Evolutionary conservation across 2,888 invertebrate species (phyloP), one percentile per base, ranked within the genome.

Genomic region (Callyntrura sp.): DNA sequence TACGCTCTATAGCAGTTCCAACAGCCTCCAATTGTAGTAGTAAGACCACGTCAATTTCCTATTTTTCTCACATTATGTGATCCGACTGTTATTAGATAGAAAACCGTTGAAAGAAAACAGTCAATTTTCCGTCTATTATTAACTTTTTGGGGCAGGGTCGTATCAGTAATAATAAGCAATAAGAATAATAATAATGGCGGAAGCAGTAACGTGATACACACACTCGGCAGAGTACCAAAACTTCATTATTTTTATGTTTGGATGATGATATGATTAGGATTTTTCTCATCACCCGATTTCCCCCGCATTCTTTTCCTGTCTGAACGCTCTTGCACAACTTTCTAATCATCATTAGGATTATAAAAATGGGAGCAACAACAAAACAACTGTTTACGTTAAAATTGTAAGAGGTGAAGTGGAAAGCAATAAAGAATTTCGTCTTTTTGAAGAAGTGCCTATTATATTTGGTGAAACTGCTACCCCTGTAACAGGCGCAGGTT

Each of bases 341-440:
- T 76, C 76, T 76, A 20, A 48, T 76, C 51, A 51, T 62, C 23
- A 81, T 62, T 62, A 81, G 20, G 60, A 81, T 81, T 81, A 81
- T 81, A 35, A 79, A 25, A 55, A 28, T 55, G 28, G 6, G 51
- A 51, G 51, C 51, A 51, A 51, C 51, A 51, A 11, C n/a, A n/a
- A 14, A 51, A 51, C 60, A 70, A 83, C 82, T 76, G 83, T 83
- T 88, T 76, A 76, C 83, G 88, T 73, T 88, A 83, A 83, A 76
- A 82, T 48, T 23, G 48, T 35, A 68, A 76, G 78, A 79, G 76
- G 73, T 84, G 88, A 65, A 78, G 88, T 79, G 79, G 88, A 89
- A 89, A 89, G 88, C 45, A 89, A 89, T 89, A 89, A 89, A 89
- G 78, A 83, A 57, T 45, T 68, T 76, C 43, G 25, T 73, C 45